Conservation (phyloP, 2,797 vertebrate genomes). For the Poliocrania exsul region DNA sequence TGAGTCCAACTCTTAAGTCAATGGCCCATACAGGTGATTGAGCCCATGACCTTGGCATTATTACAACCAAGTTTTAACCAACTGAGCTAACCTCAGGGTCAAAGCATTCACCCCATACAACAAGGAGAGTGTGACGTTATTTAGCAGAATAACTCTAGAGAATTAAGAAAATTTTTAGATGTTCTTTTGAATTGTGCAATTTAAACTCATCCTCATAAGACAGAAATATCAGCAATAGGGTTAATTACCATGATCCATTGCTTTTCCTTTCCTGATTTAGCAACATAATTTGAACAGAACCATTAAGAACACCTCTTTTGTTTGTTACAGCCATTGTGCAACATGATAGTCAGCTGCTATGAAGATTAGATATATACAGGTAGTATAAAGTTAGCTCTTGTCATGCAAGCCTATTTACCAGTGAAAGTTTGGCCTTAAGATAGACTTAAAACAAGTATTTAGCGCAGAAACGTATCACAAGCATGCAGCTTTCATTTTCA, state of each 20-base stretch:
- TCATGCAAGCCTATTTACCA: not conserved
- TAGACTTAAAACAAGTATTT: not conserved
- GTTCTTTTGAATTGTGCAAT: not conserved
- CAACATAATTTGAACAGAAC: not conserved
- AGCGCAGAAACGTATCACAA: not conserved
- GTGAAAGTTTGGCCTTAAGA: not conserved
- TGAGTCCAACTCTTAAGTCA: too few relatives aligned
- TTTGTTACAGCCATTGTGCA: not conserved
- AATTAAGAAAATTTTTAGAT: not conserved
- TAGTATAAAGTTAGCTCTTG: not conserved
- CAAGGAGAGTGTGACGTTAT: not conserved
- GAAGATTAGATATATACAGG: not conserved
- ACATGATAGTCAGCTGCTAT: not conserved
- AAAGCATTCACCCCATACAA: not conserved
- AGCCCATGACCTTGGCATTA: too few relatives aligned
- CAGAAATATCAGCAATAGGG: not conserved
- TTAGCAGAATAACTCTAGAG: not conserved
- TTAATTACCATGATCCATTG: not conserved
- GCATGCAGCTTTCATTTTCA: not conserved
- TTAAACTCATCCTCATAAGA: not conserved
- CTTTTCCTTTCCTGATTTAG: not conserved
- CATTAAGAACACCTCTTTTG: accelerated
- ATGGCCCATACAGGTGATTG: too few relatives aligned
- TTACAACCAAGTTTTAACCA: too few relatives aligned
- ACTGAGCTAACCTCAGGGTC: too few relatives aligned